A percentile compares a stretch with the other conserved stretches of the same genome.
phyloP scores from a whole-genome alignment of 1,140 invertebrate genomes.

The Charaxes varanes region DNA sequence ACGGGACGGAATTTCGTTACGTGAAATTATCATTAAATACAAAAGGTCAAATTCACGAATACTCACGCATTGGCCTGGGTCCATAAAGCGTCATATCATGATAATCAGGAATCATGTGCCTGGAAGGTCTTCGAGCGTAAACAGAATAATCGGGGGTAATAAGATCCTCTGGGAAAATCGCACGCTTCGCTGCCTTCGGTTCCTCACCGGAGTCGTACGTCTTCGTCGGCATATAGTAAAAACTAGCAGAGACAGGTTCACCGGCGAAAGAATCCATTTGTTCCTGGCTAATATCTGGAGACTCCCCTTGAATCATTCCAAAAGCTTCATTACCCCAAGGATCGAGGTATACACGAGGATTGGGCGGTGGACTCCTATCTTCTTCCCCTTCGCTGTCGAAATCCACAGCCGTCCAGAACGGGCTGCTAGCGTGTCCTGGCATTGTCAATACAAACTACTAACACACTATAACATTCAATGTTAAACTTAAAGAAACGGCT shows the following conservation, averaged over 20 bases:
- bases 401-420: conserved; percentile 74
- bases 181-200: conserved; percentile 37
- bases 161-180: conserved; percentile 39
- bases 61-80: conserved; percentile 52
- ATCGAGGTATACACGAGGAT: conserved; percentile 78
- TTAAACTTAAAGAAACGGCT: conserved; percentile 30
- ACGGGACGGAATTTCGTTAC: too few species aligned
- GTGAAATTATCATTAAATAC: too few species aligned
- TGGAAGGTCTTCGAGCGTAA: conserved; percentile 45
- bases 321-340: conserved; percentile 85
- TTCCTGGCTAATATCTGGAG: conserved; percentile 63
- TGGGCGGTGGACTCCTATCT: conserved; percentile 36
- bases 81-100: conserved; percentile 44
- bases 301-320: conserved; percentile 77
- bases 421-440: conserved; percentile 59
- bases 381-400: conserved; percentile 74
- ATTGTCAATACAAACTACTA: conserved; percentile 32
- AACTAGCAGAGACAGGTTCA: conserved; percentile 73
- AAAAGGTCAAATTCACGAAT: background rate
- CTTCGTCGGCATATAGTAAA: conserved; percentile 73
- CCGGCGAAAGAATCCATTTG: conserved; percentile 65
- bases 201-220: conserved; percentile 61
- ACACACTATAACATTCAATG: conserved; percentile 22
- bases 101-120: conserved; percentile 34
- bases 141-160: conserved; percentile 45